Base-by-base conservation (phyloP, 1,140 invertebrate species). In the Ylistrum balloti region DNA sequence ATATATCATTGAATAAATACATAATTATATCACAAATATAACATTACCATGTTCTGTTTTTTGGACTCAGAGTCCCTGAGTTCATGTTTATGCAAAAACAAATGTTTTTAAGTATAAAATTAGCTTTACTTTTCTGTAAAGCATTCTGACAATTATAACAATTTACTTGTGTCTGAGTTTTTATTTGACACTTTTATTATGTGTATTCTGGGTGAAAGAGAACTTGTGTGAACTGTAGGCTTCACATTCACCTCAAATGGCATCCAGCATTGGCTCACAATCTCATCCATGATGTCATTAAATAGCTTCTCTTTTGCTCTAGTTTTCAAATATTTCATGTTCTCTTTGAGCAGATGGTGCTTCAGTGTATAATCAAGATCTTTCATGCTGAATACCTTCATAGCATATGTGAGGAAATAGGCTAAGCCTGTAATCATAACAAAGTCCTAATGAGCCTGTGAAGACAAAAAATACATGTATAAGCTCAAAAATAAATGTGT, bases 401-500 rank as follows among this genome's bases (percentile, higher is more conserved):
- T 34, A 10, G 28, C 34, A 32, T 34, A 86, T 2, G 33, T 17
- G 33, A 89, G 85, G 85, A 89, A 86, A 41, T 89, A 89, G n/a
- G 88, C 56, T 86, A 15, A 38, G 13, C 88, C 88, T 38, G 33
- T 85, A 11, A 85, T 86, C 32, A 86, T 28, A 17, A 85, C 85
- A 35, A 89, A 89, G 56, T 89, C 74, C 33, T 89, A 56, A 89
- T 89, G 88, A 86, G 88, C 88, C 88, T 89, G 34, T 86, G 86
- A 17, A 28, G 20, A 38, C 13, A 89, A 89, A 74, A 38, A 38
- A 38, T 38, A 38, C 35, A 38, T 13, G 35, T 38, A 38, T 38
- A 38, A 38, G 13, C 35, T 7, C 35, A 38, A 5, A 38, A 38
- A 38, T 7, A 38, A 38, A 38, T 7, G 5, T 5, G 5, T 7